Conservation (phyloP, 2,888 invertebrate genomes). For the Saturnia pavonia region DNA sequence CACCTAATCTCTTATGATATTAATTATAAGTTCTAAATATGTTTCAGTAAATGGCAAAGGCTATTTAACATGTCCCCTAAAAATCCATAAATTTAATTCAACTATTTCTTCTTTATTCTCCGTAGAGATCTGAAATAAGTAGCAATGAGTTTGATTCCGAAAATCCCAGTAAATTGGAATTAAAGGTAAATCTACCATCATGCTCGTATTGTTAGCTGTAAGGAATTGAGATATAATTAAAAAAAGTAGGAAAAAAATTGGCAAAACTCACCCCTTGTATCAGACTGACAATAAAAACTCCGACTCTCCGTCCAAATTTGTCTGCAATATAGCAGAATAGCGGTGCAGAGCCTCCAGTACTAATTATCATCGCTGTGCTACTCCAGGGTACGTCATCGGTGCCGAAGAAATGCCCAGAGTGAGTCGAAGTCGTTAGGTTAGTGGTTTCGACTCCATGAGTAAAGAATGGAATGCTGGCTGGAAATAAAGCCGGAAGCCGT, state of each 20-base stretch:
- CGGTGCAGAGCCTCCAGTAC: conserved; percentile 47
- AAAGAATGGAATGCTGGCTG: conserved; percentile 67
- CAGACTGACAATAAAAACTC: conserved; percentile 57
- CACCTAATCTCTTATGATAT: not conserved
- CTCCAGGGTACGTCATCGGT: conserved; percentile 55
- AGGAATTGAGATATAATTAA: not conserved
- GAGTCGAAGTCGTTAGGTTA: conserved; percentile 51
- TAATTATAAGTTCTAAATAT: not conserved
- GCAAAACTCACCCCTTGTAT: conserved; percentile 62
- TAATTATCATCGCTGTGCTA: conserved; percentile 52
- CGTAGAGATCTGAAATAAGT: no score
- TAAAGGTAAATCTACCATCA: no score
- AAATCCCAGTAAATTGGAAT: no score
- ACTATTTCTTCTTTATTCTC: no score
- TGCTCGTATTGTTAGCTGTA: no score
- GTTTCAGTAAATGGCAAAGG: no score
- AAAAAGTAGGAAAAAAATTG: not conserved
- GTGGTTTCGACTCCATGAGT: conserved; percentile 65
- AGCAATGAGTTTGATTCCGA: no score
- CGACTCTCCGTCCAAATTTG: conserved; percentile 54
- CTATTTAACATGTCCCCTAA: no score
- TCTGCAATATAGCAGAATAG: conserved; percentile 51
- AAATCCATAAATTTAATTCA: no score
- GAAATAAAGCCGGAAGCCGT: conserved; percentile 24
- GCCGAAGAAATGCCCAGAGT: conserved; percentile 51